phyloP scores from a whole-genome alignment of 2,888 invertebrate genomes.

The Clunio marinus region DNA sequence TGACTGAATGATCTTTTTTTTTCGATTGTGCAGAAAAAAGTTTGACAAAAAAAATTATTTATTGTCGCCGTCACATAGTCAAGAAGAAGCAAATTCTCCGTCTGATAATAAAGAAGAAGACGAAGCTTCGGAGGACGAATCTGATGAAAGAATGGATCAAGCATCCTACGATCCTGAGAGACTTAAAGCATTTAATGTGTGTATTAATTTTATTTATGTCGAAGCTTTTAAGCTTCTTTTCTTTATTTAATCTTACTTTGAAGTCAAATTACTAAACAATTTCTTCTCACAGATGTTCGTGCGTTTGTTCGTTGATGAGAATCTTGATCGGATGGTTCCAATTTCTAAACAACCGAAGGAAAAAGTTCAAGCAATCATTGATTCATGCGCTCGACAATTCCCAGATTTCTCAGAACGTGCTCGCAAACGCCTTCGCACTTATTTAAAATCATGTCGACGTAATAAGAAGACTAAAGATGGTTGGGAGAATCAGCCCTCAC shows the following conservation, averaged over 20 bases:
- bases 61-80: constrained; percentile 52
- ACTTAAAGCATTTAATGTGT: constrained; percentile 92
- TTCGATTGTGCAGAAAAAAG: too few species aligned
- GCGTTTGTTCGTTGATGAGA: constrained; percentile 92
- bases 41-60: constrained; percentile 7
- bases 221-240: constrained; percentile 44
- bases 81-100: constrained; percentile 85
- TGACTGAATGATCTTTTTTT: constrained; percentile 9
- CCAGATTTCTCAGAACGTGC: constrained; percentile 95
- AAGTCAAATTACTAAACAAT: too few species aligned
- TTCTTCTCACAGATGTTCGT: constrained; percentile 94
- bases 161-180: constrained; percentile 88
- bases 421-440: constrained; percentile 89
- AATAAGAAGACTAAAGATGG: constrained; percentile 89
- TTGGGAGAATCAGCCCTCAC: constrained; percentile 81
- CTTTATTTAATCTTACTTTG: constrained; percentile 40
- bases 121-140: constrained; percentile 79
- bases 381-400: constrained; percentile 94
- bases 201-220: too few species aligned
- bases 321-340: constrained; percentile 91
- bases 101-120: constrained; percentile 60
- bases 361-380: constrained; percentile 95
- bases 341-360: constrained; percentile 97
- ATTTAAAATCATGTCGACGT: constrained; percentile 90
- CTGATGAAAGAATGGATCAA: constrained; percentile 85